A percentile compares a stretch with the other conserved stretches of the same genome.
These are phyloP conservation scores for Petaurus breviceps DNA, from an alignment of 2,113 vertebrate genomes.

Conservation along the genomic window DNA sequence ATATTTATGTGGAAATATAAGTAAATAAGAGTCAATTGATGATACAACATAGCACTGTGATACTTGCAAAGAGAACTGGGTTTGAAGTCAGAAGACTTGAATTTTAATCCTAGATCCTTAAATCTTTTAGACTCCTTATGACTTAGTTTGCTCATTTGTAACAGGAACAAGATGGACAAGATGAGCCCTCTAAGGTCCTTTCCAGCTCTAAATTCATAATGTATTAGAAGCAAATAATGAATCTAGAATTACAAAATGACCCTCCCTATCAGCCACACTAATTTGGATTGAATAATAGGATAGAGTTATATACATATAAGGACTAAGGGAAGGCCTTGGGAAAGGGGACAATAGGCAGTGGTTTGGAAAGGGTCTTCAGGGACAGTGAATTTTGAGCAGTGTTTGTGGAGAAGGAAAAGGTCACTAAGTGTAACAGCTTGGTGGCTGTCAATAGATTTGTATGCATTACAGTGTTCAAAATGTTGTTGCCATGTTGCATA, in stretches of 20 bases:
- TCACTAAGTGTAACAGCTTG: constrained; percentile 53
- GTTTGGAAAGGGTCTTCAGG: constrained; percentile 39
- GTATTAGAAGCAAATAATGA: constrained; percentile 49
- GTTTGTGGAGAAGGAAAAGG: background rate
- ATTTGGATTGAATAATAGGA: constrained; percentile 32
- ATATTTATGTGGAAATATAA: constrained; percentile 63
- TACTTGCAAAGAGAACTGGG: background rate
- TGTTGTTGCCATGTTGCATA: constrained; percentile 63
- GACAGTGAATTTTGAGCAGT: background rate
- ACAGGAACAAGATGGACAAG: background rate
- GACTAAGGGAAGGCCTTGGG: background rate
- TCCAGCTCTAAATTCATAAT: no score
- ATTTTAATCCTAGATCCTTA: background rate
- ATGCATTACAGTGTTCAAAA: constrained; percentile 62
- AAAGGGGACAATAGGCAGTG: background rate
- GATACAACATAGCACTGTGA: constrained; percentile 21
- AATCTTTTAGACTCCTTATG: background rate
- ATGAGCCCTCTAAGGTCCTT: background rate
- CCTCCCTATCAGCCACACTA: constrained; percentile 7
- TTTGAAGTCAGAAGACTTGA: background rate
- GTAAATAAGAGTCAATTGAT: constrained; percentile 71
- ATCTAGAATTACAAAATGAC: constrained; percentile 45
- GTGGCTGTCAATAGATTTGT: constrained; percentile 69
- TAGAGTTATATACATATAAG: background rate
- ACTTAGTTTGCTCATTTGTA: background rate